Evolutionary conservation across 2,888 invertebrate species (phyloP), one percentile per base, ranked within the genome.

Genomic region (Ormyrus labotus): DNA sequence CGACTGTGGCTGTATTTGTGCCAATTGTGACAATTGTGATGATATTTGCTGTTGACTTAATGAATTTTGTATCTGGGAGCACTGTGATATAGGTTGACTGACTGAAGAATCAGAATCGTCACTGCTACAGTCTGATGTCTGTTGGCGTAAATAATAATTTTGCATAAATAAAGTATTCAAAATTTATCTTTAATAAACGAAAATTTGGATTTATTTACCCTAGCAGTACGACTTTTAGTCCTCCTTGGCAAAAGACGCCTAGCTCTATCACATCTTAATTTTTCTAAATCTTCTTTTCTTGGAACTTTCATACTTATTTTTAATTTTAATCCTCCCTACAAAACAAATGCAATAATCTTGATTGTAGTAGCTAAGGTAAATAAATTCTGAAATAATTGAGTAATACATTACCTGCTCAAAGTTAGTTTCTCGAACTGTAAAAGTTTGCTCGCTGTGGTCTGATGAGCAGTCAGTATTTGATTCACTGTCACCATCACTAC

Each of bases 401-500:
- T 34, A 34, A 65, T 75, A 57, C 9, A 53, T 79, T 87, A 92
- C 91, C 90, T 91, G 90, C 82, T 92, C 91, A 85, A 91, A 91
- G 87, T 92, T 91, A 58, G 92, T 91, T 87, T 92, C 92, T 76
- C 91, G 88, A 84, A 92, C 92, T 45, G 92, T 91, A 84, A 92
- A 92, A 11, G 91, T 91, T 85, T 91, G 91, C 83, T 90, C 90
- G 84, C 91, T 91, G 71, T 89, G 89, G 72, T 91, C 91, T 7
- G 91, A 91, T n/a, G 91, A 92, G 84, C 91, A 92, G 85, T 92
- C 91, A 9, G 92, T 91, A 88, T 91, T 91, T 48, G 91, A 91
- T 82, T 87, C 90, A n/a, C 88, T 88, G 65, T 89, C 89, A 34
- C 88, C 89, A 50, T 87, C 89, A 65, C 89, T 90, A 73, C 89